A percentile compares a stretch with the other conserved stretches of the same genome.
These are phyloP conservation scores for Neodontobutis hainanensis DNA, from an alignment of 2,113 vertebrate species.

Conservation along the genomic window DNA sequence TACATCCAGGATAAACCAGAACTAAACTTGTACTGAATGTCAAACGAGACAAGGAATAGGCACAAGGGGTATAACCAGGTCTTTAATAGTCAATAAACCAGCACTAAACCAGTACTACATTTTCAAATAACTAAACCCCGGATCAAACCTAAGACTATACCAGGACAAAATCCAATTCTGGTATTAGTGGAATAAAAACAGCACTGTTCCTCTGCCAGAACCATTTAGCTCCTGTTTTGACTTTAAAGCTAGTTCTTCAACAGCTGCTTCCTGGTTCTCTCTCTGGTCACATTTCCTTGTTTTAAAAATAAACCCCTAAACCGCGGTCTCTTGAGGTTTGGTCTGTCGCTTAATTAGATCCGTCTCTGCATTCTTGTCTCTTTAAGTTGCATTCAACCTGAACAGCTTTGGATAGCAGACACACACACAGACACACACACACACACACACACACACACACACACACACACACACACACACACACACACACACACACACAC, in stretches of 20 bases:
- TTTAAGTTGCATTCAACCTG: slow-evolving; percentile 16
- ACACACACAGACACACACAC: not conserved
- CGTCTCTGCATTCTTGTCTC: slow-evolving; percentile 22
- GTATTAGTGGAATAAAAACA: no score
- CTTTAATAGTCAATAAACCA: no score
- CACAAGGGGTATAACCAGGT: no score
- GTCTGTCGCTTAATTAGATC: slow-evolving; percentile 33
- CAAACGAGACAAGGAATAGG: no score
- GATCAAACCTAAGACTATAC: no score
- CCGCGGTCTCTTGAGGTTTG: slow-evolving; percentile 35
- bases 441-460: not conserved
- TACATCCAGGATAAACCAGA: no score
- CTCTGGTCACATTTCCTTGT: slow-evolving; percentile 4
- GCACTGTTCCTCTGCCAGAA: no score
- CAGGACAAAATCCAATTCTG: no score
- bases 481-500: not conserved
- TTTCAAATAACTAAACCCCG: no score
- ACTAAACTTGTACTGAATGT: no score
- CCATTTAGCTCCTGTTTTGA: slow-evolving; percentile 7
- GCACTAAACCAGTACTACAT: no score
- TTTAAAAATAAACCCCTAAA: slow-evolving; percentile 19
- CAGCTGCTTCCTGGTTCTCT: slow-evolving; percentile 16
- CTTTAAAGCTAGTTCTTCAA: slow-evolving; percentile 26
- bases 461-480: not conserved
- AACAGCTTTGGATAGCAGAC: slow-evolving; percentile 33